Evolutionary conservation across 2,797 vertebrate species (phyloP), one percentile per base, ranked within the genome.

Genomic region (Pantherophis alleghaniensis): DNA sequence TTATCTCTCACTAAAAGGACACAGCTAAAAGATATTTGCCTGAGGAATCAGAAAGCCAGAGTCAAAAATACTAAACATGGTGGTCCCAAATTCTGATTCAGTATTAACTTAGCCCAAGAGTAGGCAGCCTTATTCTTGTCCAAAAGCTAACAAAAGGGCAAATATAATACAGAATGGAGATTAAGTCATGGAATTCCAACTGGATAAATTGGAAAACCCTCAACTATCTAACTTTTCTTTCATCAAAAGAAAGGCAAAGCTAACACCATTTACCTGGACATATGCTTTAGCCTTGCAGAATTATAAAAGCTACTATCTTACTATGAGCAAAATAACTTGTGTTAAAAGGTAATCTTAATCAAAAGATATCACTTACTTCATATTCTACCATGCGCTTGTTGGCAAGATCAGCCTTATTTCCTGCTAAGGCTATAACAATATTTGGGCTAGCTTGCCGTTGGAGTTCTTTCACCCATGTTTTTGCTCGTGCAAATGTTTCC

Each of bases 401-500:
- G 94, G 98, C 98, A 94, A 98, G 97, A 95, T 98, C 98, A 0
- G 98, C 98, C 94, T 98, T 98, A 97, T 98, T 98, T 92, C 98
- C 98, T 0, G 98, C 97, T 79, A 98, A 95, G 32, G 98, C 98
- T 28, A 98, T 98, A 59, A 98, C 98, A 56, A 98, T 98, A 97
- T 97, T 98, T 89, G 98, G 98, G 93, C 98, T 98, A 74, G 98
- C 98, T 95, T 98, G 98, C 88, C 98, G 95, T 96, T 98, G 98
- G 86, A 98, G 97, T 95, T 98, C 98, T 94, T 98, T 98, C 95
- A 98, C 98, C 98, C 98, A 98, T 91, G 97, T 98, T 96, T 98
- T 98, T 0, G 98, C 98, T 95, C 98, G 96, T 0, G 97, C 98
- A 90, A 98, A 98, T 0, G 98, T 98, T 95, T 98, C 98, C 98